phyloP scores from a whole-genome alignment of 1,140 invertebrate species.

The Drosophila triauraria region DNA sequence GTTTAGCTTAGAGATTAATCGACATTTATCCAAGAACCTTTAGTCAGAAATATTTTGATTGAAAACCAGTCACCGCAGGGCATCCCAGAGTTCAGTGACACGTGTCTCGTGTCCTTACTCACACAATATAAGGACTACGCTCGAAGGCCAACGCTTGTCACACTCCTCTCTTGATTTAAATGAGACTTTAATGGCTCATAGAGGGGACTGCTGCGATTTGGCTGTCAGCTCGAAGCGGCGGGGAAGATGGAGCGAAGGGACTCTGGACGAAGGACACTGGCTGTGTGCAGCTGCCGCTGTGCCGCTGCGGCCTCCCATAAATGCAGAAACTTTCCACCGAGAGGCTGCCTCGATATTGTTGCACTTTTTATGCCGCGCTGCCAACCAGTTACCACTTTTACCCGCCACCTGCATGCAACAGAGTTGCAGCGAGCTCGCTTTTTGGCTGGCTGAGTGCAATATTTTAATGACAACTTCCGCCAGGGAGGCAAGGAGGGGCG shows the following conservation, averaged over 20 bases:
- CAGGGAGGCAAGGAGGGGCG: not conserved
- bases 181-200: slow-evolving; percentile 39
- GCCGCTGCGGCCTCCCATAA: slow-evolving; percentile 30
- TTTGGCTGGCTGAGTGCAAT: slow-evolving; percentile 51
- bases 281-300: slow-evolving; percentile 36
- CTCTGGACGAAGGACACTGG: slow-evolving; percentile 19
- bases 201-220: slow-evolving; percentile 17
- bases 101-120: not conserved
- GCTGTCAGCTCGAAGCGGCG: not conserved
- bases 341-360: slow-evolving; percentile 42
- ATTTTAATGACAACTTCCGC: slow-evolving; percentile 64
- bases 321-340: slow-evolving; percentile 42
- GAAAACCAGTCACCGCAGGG: slow-evolving; percentile 5
- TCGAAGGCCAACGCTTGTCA: slow-evolving; percentile 23
- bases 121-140: too few species aligned
- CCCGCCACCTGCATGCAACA: slow-evolving; percentile 46
- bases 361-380: slow-evolving; percentile 40
- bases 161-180: slow-evolving; percentile 35
- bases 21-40: not conserved
- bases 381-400: not conserved
- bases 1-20: too few species aligned
- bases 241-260: not conserved
- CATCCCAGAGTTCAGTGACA: slow-evolving; percentile 5
- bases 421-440: slow-evolving; percentile 37
- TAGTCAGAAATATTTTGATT: slow-evolving; percentile 6